Evolutionary conservation across 2,888 invertebrate genomes (phyloP).

Genomic region (Pyralis farinalis): DNA sequence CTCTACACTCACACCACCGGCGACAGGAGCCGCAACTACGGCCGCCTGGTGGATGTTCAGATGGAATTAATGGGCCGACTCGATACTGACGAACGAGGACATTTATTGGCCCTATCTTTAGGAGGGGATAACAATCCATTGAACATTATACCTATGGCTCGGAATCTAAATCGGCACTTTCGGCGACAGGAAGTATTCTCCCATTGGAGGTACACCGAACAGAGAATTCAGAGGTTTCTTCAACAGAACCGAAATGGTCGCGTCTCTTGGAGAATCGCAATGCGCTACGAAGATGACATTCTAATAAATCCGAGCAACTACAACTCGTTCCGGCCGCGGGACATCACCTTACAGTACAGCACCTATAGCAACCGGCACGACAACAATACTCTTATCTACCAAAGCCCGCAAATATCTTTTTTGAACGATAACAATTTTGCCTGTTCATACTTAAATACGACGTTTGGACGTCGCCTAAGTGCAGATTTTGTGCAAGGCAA

Average conservation of each 20-base stretch:
- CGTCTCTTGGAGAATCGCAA: not conserved
- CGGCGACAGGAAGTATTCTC: not conserved
- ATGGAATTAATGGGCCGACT: not conserved
- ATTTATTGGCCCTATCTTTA: not conserved
- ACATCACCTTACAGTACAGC: not conserved
- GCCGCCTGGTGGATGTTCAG: not conserved
- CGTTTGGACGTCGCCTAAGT: not conserved
- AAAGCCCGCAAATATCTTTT: not conserved
- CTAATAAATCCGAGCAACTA: not conserved
- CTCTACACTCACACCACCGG: not conserved
- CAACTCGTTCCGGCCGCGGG: not conserved
- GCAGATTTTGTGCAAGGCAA: no score
- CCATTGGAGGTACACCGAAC: not conserved
- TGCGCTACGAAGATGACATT: not conserved
- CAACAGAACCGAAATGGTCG: not conserved
- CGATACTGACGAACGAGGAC: not conserved
- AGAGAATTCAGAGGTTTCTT: not conserved
- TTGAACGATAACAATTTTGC: not conserved
- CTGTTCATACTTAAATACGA: not conserved
- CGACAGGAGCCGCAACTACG: not conserved
- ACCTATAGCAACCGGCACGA: not conserved
- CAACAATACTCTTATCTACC: not conserved
- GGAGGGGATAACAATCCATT: not conserved
- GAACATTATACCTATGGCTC: not conserved
- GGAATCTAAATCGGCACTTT: not conserved